phyloP scores from a whole-genome alignment of 2,113 vertebrate species.

The Ploceus nigricollis region DNA sequence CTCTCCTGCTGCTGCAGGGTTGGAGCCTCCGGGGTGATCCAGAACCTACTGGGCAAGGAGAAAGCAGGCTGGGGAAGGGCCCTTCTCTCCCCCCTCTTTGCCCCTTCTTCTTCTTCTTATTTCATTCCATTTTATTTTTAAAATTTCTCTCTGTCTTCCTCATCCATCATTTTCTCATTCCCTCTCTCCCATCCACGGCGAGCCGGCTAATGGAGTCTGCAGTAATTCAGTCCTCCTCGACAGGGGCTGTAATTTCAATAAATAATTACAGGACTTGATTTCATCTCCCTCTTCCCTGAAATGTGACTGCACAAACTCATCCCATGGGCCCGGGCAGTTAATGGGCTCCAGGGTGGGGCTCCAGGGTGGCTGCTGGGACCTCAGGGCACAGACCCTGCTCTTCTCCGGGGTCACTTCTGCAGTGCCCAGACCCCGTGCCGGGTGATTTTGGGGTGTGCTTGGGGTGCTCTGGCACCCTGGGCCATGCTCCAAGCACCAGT shows the following conservation, averaged over 20 bases:
- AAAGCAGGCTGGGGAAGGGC: neutral
- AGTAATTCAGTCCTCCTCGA: constrained; percentile 66
- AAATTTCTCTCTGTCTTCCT: constrained; percentile 42
- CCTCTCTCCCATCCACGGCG: constrained; percentile 52
- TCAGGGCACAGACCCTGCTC: neutral
- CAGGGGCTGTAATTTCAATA: constrained; percentile 68
- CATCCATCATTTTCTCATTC: constrained; percentile 75
- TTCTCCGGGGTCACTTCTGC: neutral
- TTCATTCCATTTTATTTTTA: constrained; percentile 38
- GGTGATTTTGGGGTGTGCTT: neutral
- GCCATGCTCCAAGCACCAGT: neutral
- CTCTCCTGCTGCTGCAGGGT: neutral
- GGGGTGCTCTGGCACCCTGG: neutral
- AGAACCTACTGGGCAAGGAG: neutral
- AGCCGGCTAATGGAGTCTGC: constrained; percentile 71
- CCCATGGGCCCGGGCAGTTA: neutral
- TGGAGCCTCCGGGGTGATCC: neutral
- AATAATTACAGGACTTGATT: constrained; percentile 64
- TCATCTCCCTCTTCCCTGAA: constrained; percentile 37
- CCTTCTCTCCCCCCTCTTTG: neutral
- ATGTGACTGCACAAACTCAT: neutral
- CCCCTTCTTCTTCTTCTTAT: neutral
- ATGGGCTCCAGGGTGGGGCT: neutral
- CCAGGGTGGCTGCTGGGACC: neutral
- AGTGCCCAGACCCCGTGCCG: neutral